Base-by-base conservation (phyloP, 1,140 invertebrate species). In the Drosophila melanica region DNA sequence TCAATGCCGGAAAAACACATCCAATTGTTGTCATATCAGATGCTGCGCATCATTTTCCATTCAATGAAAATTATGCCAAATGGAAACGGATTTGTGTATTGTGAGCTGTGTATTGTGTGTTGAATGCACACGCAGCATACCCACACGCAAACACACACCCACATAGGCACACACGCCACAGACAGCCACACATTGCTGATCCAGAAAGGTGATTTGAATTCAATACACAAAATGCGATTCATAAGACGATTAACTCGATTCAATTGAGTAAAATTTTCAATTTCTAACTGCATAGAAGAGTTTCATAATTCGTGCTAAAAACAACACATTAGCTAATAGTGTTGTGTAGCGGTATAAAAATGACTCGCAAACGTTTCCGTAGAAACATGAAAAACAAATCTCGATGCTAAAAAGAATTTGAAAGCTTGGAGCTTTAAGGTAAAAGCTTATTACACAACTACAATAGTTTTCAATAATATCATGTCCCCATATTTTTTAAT, bases 1-100 rank as follows among this genome's bases (percentile, higher is more conserved):
- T 14, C 12, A 50, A 50, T 30, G 23, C 47, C 11, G 0, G 41
- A 51, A 30, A 12, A 35, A 50, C 20, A 55, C 51, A 53, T 33
- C 6, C 53, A 71, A 71, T 50, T 58, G 63, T 18, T 57, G 55
- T 44, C 27, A 42, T 68, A 72, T 66, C 62, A 72, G 42, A 47
- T 39, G 42, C 41, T 33, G 48, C 9, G 33, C 47, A 45, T 73
- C 39, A 33, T 60, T 42, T 55, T 39, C n/a, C n/a, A 41, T 44
- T 67, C 39, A 58, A 54, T 16, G 48, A 58, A 42, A 62, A 66
- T 71, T 71, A 71, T 59, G 63, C 39, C 63, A 59, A 72, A 72
- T 72, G 27, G 55, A 51, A 18, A 20, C 30, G 63, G 47, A 59
- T 66, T 72, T 66, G 45, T 16, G 3, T 30, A 23, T 27, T 47